Evolutionary conservation across 2,888 invertebrate species (phyloP), one percentile per base, ranked within the genome.

Genomic region (Napeogenes sylphis): DNA sequence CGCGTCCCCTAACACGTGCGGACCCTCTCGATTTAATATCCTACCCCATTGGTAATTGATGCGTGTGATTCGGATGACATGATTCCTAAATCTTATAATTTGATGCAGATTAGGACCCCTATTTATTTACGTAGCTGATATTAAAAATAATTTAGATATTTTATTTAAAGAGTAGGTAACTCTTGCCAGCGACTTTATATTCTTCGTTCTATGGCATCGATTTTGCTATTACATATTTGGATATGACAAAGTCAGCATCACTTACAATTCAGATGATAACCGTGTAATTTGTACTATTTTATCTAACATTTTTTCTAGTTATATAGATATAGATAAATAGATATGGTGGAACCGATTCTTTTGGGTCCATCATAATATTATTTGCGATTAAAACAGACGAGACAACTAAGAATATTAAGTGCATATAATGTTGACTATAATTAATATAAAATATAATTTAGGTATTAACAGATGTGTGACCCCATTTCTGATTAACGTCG

Each of bases 1-100:
- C 71, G 65, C 77, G 73, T 68, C 81, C 78, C 71, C 70, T 61
- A 65, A 32, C 69, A 70, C 61, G 55, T 56, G 57, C 54, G 66
- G 61, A 67, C 76, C 73, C 74, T 72, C 69, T 69, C 65, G 63
- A 72, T 80, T 79, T 77, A 81, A 82, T 80, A 80, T 74, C 64
- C 66, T 63, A 55, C 70, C 74, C 79, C 78, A 76, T 73, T 68
- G 70, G 78, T 87, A 87, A 90, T 87, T 88, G 87, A 82, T 85
- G 82, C 90, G 86, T 82, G 83, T 87, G 88, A 90, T 87, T 78
- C 79, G 76, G 81, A 75, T 81, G 86, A 89, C 85, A 86, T 88
- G 85, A 89, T 89, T 84, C 84, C 81, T 80, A 84, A 85, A 83
- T 86, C 87, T 80, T 77, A 81, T 88, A 85, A 87, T 87, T 87